Percentiles rank a stretch among this genome's conserved stretches.
Evolutionary conservation across 2,113 vertebrate species (phyloP).

Genomic region (Hucho hucho): DNA sequence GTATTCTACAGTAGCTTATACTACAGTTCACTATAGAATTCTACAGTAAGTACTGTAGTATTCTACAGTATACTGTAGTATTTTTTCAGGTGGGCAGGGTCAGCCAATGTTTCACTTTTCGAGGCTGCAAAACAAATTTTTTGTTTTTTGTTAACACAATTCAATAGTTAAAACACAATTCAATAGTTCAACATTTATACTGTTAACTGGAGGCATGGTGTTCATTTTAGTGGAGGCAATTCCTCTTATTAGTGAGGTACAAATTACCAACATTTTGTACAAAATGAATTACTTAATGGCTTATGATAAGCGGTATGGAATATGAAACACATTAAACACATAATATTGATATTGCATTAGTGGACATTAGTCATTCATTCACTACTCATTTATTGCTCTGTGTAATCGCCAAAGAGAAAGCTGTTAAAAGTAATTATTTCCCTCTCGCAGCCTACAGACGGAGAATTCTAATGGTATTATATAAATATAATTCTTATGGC

Average conservation of each 20-base stretch:
- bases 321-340: conserved; percentile 8
- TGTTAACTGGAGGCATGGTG: neutral
- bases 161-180: conserved; percentile 5
- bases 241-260: neutral
- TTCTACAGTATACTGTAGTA: too few relatives aligned
- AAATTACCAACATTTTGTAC: conserved; percentile 10
- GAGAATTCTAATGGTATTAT: neutral
- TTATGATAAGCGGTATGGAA: conserved; percentile 11
- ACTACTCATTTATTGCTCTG: conserved; percentile 1
- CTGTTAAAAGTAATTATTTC: conserved; percentile 21
- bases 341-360: conserved; percentile 30
- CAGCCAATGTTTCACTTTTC: conserved; percentile 14
- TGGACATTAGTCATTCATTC: conserved; percentile 16
- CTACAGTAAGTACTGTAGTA: too few relatives aligned
- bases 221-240: neutral
- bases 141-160: conserved; percentile 11
- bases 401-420: conserved; percentile 17
- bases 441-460: neutral
- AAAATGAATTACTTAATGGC: neutral
- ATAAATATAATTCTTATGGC: neutral
- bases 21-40: too few relatives aligned
- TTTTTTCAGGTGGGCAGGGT: neutral
- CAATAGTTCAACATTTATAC: conserved; percentile 17
- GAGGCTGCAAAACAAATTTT: conserved; percentile 27
- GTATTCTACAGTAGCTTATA: too few relatives aligned